Base-by-base conservation (phyloP, 1,140 invertebrate genomes). In the Tyrophagus putrescentiae region DNA sequence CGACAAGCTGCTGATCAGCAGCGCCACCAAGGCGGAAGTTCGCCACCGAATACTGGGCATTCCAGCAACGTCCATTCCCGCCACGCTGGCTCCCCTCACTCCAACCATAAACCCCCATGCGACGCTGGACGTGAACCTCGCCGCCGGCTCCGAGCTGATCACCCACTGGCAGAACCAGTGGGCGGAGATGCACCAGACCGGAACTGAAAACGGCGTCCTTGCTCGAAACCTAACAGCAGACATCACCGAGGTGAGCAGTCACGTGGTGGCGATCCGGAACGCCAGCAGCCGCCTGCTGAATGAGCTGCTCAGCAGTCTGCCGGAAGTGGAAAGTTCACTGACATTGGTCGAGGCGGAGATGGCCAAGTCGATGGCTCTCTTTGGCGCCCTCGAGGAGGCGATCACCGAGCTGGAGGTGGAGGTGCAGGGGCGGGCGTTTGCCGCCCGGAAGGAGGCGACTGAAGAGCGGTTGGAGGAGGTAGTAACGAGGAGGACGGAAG, bases 81-180 rank as follows among this genome's bases (percentile, higher is more conserved):
- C n/a, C n/a, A n/a, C n/a, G n/a, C n/a, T n/a, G n/a, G 31, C 18
- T 13, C 45, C 45, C 7, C 7, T 39, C 36, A 39, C 36, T 21
- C 36, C 21, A 39, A 39, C 13, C 36, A 13, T 18, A n/a, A n/a
- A 48, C 7, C 45, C 45, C 21, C 7, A 21, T 25, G 7, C 31
- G 45, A 7, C 7, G 7, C 23, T 21, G 45, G 64, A 44, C 32
- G 48, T 64, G 6, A 57, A 62, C 29, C 21, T 52, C 36, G 53
- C 60, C 57, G 64, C 64, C n/a, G 64, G 64, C 13, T 57, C 39
- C 39, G 54, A 78, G 63, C 64, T 81, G 54, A 68, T 82, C 25
- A 72, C 76, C 62, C 76, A 78, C 64, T 83, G 79, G 69, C 80
- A 83, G 67, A 69, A 76, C 32, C 72, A 78, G 52, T 84, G 82